Evolutionary conservation across 2,113 vertebrate species (phyloP), one percentile per base, ranked within the genome.

Genomic region (Canis aureus): DNA sequence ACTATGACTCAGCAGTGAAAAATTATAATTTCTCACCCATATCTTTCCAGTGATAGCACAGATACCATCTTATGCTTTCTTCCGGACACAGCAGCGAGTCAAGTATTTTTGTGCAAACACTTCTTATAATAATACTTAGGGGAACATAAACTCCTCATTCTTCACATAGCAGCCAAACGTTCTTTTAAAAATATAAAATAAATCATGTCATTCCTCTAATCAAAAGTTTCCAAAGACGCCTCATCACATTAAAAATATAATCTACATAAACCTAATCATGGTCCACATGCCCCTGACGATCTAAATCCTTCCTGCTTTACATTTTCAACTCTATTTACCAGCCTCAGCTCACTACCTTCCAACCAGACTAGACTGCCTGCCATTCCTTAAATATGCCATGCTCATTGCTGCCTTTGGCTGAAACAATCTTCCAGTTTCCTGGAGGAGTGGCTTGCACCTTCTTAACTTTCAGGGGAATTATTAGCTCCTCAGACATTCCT

Each of bases 211-310:
- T 13, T 82, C 67, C 19, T 91, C 59, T 78, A 92, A 86, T 86
- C n/a, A 78, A 96, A 73, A 51, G 27, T 93, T 88, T 66, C 81
- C 60, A 93, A 67, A 97, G 89, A 86, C 29, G 66, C 38, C 49
- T 89, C 23, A 87, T 67, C 38, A 64, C 35, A 67, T 90, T 23
- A 60, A 78, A 89, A 96, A 62, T 27, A 27, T 8, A 83, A 20
- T 55, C 60, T 19, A 35, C 23, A 59, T 51, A 80, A 90, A 29
- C 20, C 35, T 35, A 12, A 86, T 53, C 11, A 25, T 49, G 53
- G 35, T 32, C 11, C 60, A 13, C 3, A 5, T 17, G 49, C 5
- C 8, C 17, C 10, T 1, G 59, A 60, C 55, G 9, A 55, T 8
- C 29, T 49, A 91, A 81, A 8, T 25, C 8, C 29, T 57, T 35